Base-by-base conservation (phyloP, 2,888 invertebrate genomes). In the Drosophila borealis region DNA sequence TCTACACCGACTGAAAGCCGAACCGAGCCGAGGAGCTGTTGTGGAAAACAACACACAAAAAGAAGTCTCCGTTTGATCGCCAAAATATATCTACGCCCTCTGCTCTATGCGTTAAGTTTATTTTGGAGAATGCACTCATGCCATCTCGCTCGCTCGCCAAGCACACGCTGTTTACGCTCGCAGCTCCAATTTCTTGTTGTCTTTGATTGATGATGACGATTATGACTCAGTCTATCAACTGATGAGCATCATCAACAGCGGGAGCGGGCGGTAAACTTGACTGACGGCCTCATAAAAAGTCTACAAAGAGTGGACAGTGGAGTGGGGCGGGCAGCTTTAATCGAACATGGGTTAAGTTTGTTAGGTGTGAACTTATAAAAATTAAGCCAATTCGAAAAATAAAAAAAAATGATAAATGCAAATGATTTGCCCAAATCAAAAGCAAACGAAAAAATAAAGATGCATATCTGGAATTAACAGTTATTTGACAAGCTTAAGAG, bases 181-280 rank as follows among this genome's bases (percentile, higher is more conserved):
- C 46, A 64, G 59, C 63, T 80, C 21, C 19, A 66, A 73, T 80
- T 80, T 73, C 59, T 64, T 62, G 66, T 36, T 80, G 57, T 66
- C 21, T 65, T 68, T 80, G 88, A 82, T 82, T 82, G 78, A 82
- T 88, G 86, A 69, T 60, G 60, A 62, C 45, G 88, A 74, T 82
- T 88, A 88, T 82, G 83, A 82, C 66, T 82, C 81, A 88, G 80
- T 61, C 64, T 59, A 53, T 60, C 56, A 60, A 63, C 54, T 39
- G 53, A 5, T 29, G 25, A 75, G 50, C 13, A 41, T 36, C 41
- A 51, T 17, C 69, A 37, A 29, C 9, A 21, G 13, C 5, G 13
- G 6, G 17, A 29, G 8, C 11, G 37, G 11, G 44, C 6, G 29
- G 33, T 9, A n/a, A 41, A 48, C 62, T 51, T 46, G 59, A 37